These are phyloP conservation scores for Sapayoa aenigma DNA, from an alignment of 2,113 vertebrate genomes.

Conservation along the genomic window DNA sequence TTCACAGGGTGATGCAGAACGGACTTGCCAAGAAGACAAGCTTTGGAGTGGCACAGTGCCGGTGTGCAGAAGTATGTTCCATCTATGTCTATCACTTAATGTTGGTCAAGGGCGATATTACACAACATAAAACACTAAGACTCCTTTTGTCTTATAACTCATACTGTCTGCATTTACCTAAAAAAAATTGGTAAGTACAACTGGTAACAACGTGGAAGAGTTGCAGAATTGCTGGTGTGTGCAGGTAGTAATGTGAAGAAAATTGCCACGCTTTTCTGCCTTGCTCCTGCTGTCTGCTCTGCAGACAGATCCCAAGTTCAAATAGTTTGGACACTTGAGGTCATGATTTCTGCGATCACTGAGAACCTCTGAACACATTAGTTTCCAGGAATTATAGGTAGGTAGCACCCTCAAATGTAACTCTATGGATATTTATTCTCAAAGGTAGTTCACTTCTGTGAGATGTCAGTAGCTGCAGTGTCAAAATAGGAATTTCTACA, in stretches of 20 bases:
- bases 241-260: background rate
- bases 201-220: background rate
- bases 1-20: slow-evolving; percentile 82
- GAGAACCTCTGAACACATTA: background rate
- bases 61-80: slow-evolving; percentile 83
- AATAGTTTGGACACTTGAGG: background rate
- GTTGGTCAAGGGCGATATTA: background rate
- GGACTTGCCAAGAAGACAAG: slow-evolving; percentile 82
- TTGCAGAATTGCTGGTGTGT: background rate
- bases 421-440: background rate
- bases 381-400: background rate
- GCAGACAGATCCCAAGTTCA: background rate
- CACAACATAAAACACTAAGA: background rate
- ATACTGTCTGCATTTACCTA: background rate
- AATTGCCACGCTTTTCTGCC: background rate
- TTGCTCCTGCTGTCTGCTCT: background rate
- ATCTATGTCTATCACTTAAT: background rate
- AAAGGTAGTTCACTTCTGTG: background rate
- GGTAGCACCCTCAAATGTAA: background rate
- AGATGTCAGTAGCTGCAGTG: background rate
- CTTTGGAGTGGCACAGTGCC: slow-evolving; percentile 86
- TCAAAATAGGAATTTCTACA: background rate
- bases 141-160: background rate
- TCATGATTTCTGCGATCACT: background rate
- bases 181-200: background rate